A percentile compares a stretch with the other conserved stretches of the same genome.
Conservation (phyloP, 2,797 vertebrate genomes). For the Vultur gryphus region DNA sequence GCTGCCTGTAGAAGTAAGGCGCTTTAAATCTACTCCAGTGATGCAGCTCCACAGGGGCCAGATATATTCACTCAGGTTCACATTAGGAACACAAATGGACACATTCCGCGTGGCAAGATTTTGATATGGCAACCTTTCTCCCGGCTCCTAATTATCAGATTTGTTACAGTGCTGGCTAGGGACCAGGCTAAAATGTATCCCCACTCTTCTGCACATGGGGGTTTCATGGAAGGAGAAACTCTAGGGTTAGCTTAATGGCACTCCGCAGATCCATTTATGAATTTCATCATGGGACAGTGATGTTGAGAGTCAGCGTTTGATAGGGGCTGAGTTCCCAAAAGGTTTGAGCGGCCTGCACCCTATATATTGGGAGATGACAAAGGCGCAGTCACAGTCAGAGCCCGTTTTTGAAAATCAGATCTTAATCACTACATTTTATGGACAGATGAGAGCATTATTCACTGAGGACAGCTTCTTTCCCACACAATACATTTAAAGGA, state of each 20-base stretch:
- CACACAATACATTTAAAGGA: not conserved
- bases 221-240: not conserved
- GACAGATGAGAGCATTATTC: not conserved
- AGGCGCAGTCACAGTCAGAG: not conserved
- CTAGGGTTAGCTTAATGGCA: not conserved
- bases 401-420: not conserved
- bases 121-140: not conserved
- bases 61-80: not conserved
- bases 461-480: not conserved
- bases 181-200: not conserved
- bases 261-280: not conserved
- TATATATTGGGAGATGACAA: not conserved
- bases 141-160: not conserved
- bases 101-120: not conserved
- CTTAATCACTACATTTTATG: not conserved
- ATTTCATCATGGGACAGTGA: not conserved
- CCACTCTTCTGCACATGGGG: fast-evolving
- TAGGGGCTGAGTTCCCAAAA: not conserved
- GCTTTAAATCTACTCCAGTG: not conserved
- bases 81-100: not conserved
- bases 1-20: not conserved
- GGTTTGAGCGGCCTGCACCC: not conserved
- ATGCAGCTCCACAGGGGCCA: not conserved
- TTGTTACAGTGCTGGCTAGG: not conserved
- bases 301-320: not conserved